Conservation (phyloP, 2,797 vertebrate genomes). For the Kryptolebias ocellatus region DNA sequence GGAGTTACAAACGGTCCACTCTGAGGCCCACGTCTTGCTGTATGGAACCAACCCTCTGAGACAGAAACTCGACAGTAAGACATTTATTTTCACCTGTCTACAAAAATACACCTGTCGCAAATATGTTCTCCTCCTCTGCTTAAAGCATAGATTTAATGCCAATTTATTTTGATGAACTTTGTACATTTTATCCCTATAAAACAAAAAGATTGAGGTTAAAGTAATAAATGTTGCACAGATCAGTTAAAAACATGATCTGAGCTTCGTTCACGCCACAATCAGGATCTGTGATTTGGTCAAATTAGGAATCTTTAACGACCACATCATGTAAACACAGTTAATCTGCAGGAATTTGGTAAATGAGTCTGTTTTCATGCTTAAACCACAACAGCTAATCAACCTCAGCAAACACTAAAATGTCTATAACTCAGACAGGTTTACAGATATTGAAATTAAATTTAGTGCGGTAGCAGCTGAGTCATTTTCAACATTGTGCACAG, state of each 20-base stretch:
- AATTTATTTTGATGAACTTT: not conserved
- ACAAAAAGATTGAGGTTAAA: not conserved
- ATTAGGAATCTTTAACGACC: not conserved
- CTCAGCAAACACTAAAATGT: no score
- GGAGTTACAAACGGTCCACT: conserved; percentile 95
- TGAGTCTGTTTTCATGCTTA: conserved; percentile 51
- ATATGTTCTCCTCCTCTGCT: conserved; percentile 1
- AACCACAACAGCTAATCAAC: conserved; percentile 7
- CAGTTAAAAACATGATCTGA: no score
- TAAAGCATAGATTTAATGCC: not conserved
- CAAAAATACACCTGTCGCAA: not conserved
- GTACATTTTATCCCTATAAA: not conserved
- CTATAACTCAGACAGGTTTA: no score
- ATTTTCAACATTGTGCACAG: no score
- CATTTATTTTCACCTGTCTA: not conserved
- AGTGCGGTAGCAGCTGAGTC: no score
- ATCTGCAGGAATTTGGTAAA: conserved; percentile 43
- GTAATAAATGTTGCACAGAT: no score
- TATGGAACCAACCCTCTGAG: conserved; percentile 96
- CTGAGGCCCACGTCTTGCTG: conserved; percentile 90
- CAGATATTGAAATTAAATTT: no score
- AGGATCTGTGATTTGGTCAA: no score
- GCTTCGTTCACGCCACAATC: no score
- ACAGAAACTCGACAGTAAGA: conserved; percentile 96
- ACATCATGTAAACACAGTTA: conserved; percentile 7